Evolutionary conservation across 2,797 vertebrate species (phyloP).

Genomic region (Allobates femoralis): DNA sequence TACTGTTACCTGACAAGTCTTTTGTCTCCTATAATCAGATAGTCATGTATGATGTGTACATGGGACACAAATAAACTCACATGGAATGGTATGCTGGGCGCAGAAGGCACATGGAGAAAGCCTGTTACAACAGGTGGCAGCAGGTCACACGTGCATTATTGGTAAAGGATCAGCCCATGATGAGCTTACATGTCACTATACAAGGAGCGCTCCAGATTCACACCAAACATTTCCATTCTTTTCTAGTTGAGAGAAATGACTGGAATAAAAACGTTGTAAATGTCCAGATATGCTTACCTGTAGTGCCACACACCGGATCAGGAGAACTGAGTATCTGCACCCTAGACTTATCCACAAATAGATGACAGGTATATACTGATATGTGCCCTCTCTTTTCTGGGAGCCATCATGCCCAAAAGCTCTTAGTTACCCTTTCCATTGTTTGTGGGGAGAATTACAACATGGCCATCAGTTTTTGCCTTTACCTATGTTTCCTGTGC

Average conservation of each 20-base stretch:
- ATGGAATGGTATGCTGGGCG: background rate
- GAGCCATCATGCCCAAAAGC: too few species aligned
- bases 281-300: background rate
- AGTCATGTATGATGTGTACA: background rate
- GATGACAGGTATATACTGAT: too few species aligned
- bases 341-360: too few species aligned
- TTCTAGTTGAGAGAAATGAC: too few species aligned
- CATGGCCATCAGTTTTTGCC: background rate
- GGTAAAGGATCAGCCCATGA: background rate
- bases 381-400: too few species aligned
- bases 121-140: background rate
- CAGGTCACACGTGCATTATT: background rate
- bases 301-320: background rate
- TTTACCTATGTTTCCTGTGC: background rate
- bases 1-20: background rate
- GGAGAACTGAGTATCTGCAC: too few species aligned
- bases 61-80: background rate
- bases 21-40: slow-evolving; percentile 3
- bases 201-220: background rate
- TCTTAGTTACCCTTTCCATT: background rate
- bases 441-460: background rate
- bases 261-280: background rate
- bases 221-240: background rate
- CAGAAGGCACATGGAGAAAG: background rate
- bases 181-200: background rate